Evolutionary conservation across 2,888 invertebrate species (phyloP).

Genomic region (Melangyna quadrimaculata): DNA sequence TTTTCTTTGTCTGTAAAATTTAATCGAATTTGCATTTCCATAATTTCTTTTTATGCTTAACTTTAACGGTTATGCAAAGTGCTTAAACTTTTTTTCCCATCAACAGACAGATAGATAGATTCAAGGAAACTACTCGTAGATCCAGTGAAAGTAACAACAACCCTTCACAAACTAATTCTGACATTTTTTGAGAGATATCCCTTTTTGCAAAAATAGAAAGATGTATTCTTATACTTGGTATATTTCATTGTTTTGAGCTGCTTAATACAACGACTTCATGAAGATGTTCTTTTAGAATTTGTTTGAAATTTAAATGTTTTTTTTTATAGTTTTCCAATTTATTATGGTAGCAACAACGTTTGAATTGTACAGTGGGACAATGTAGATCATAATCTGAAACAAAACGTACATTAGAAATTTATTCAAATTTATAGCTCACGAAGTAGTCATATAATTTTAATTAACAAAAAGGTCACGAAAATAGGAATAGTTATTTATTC

Average conservation of each 20-base stretch:
- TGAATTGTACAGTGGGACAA: neutral
- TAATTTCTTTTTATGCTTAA: neutral
- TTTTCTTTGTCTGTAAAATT: neutral
- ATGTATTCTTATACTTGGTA: constrained; percentile 35
- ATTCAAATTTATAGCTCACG: no score
- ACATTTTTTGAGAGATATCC: neutral
- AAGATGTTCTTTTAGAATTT: constrained; percentile 49
- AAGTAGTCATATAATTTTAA: no score
- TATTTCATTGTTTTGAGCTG: constrained; percentile 43
- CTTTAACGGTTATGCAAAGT: neutral
- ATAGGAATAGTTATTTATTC: no score
- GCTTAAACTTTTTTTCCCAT: neutral
- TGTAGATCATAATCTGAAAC: no score
- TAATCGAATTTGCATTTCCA: neutral
- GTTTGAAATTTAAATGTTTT: constrained; percentile 1
- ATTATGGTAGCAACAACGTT: neutral
- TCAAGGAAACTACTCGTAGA: neutral
- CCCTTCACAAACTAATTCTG: neutral
- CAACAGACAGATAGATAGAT: neutral
- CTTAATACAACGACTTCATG: constrained; percentile 8
- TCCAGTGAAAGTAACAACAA: neutral
- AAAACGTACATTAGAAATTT: no score
- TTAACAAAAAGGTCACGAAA: no score
- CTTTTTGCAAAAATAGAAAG: neutral
- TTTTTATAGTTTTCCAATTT: constrained; percentile 41